Evolutionary conservation across 2,113 vertebrate genomes (phyloP).

Genomic region (Collichthys lucidus): DNA sequence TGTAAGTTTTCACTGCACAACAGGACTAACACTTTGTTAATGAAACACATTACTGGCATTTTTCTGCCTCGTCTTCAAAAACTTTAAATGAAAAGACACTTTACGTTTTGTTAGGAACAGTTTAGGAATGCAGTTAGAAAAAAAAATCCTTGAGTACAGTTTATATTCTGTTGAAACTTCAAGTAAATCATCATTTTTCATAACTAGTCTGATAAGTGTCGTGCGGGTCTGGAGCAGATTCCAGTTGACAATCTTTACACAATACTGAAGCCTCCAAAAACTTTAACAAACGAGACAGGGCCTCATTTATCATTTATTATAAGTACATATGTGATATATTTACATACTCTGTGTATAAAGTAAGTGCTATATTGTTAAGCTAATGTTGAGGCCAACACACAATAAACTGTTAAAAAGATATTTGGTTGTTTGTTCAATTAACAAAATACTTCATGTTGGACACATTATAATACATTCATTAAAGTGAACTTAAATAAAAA

Average conservation of each 20-base stretch:
- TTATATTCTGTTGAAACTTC: not conserved
- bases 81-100: constrained; percentile 7
- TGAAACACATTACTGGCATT: constrained; percentile 30
- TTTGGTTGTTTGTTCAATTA: too few relatives aligned
- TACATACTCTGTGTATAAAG: too few relatives aligned
- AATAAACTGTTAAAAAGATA: too few relatives aligned
- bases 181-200: too few relatives aligned
- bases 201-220: too few relatives aligned
- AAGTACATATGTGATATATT: too few relatives aligned
- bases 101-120: not conserved
- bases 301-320: not conserved
- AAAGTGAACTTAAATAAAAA: not conserved
- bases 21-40: not conserved
- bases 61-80: not conserved
- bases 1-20: not conserved
- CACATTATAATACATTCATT: not conserved
- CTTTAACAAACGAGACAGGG: not conserved
- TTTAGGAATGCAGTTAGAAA: constrained; percentile 46
- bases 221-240: too few relatives aligned
- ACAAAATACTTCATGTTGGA: not conserved
- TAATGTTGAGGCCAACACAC: not conserved
- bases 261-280: not conserved
- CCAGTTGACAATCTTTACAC: too few relatives aligned
- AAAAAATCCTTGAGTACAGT: not conserved
- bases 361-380: not conserved